These are phyloP conservation scores for Callaeas wilsoni DNA, from an alignment of 2,113 vertebrate genomes.

Conservation along the genomic window DNA sequence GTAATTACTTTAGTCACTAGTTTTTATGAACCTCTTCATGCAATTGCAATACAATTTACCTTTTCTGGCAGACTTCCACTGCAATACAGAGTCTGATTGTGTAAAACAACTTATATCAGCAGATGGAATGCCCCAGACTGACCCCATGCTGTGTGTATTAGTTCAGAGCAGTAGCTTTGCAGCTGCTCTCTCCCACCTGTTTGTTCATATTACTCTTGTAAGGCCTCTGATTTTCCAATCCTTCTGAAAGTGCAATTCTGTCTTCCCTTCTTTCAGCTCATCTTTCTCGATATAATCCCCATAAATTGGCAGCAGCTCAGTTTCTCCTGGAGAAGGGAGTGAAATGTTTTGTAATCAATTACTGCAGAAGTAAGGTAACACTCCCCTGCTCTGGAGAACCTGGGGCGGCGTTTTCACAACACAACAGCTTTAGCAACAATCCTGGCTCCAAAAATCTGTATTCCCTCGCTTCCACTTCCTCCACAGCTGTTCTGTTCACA, in stretches of 20 bases:
- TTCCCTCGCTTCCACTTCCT: not conserved
- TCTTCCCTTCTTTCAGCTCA: not conserved
- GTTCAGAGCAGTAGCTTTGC: not conserved
- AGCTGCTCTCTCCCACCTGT: not conserved
- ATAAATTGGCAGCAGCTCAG: not conserved
- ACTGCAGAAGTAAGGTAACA: not conserved
- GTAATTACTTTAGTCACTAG: constrained; percentile 33
- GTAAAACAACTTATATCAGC: not conserved
- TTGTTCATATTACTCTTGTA: not conserved
- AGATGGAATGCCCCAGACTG: not conserved
- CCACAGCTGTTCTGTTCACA: not conserved
- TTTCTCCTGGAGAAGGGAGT: not conserved
- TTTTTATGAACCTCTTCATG: not conserved
- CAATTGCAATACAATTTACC: not conserved
- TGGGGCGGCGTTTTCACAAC: not conserved
- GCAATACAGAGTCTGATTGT: not conserved
- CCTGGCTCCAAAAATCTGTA: not conserved
- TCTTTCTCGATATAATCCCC: not conserved
- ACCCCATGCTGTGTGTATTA: not conserved
- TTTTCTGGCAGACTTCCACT: not conserved
- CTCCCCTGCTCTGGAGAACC: not conserved
- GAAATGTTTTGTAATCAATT: not conserved
- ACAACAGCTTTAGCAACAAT: not conserved
- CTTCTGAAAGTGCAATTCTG: not conserved
- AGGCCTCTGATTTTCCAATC: not conserved